Conservation (phyloP, 2,113 vertebrate species). For the Periophthalmodon schlosseri region DNA sequence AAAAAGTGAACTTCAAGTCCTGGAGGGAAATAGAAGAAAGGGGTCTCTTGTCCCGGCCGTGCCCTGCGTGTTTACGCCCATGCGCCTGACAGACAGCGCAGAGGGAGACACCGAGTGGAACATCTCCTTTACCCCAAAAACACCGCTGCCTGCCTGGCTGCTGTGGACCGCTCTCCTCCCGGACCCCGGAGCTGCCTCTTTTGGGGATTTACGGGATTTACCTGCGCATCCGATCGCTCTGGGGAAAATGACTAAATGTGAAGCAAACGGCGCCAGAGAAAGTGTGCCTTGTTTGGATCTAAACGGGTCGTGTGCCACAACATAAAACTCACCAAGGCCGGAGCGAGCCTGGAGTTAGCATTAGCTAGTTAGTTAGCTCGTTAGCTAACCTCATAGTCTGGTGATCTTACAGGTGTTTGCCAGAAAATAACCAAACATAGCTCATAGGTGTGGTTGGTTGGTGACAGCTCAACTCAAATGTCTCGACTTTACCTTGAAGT, state of each 20-base stretch:
- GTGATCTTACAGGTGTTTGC: conserved; percentile 67
- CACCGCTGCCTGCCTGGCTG: conserved; percentile 18
- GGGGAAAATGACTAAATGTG: conserved; percentile 63
- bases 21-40: neutral
- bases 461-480: conserved; percentile 4
- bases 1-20: neutral
- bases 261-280: conserved; percentile 60
- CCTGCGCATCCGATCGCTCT: conserved; percentile 20
- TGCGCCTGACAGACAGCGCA: conserved; percentile 45
- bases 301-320: conserved; percentile 70
- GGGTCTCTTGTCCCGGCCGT: neutral
- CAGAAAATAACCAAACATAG: conserved; percentile 40
- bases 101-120: conserved; percentile 52
- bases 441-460: conserved; percentile 42
- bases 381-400: conserved; percentile 49
- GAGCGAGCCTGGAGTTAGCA: conserved; percentile 65
- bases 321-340: conserved; percentile 71
- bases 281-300: conserved; percentile 69
- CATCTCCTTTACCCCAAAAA: conserved; percentile 60
- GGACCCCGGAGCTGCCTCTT: conserved; percentile 37
- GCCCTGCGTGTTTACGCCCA: neutral
- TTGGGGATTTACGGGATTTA: conserved; percentile 44
- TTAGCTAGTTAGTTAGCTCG: conserved; percentile 49
- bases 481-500: conserved; percentile 25
- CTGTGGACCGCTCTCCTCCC: conserved; percentile 29